phyloP scores from a whole-genome alignment of 2,797 vertebrate genomes.

The Potorous gilbertii region DNA sequence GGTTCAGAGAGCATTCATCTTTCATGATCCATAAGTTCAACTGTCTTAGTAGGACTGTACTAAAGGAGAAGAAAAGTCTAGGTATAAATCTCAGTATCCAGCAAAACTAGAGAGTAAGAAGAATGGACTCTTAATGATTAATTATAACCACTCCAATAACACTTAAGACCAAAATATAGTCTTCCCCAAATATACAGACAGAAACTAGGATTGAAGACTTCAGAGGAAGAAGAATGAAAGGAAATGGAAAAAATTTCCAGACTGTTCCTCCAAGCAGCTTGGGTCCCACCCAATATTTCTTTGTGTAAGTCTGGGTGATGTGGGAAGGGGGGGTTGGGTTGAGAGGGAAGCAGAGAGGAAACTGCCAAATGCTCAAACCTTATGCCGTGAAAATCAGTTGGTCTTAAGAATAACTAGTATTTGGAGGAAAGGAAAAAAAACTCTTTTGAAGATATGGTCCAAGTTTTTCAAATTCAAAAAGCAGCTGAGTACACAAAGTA shows the following conservation, averaged over 20 bases:
- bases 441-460: constrained; percentile 6
- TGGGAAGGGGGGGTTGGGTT: not conserved
- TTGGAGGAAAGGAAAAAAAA: constrained; percentile 12
- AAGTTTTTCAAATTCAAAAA: constrained; percentile 31
- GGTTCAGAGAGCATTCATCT: not conserved
- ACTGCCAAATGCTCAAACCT: constrained; percentile 23
- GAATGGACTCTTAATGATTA: not conserved
- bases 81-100: not conserved
- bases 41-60: not conserved
- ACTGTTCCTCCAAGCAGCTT: not conserved
- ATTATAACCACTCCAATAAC: constrained; percentile 13
- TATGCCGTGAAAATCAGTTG: not conserved
- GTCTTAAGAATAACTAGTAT: constrained; percentile 41
- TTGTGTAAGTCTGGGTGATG: constrained; percentile 7
- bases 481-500: constrained; percentile 14
- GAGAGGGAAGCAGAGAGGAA: not conserved
- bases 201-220: not conserved
- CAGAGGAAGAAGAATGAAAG: not conserved
- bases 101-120: not conserved
- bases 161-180: not conserved
- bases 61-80: not conserved
- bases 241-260: constrained; percentile 8
- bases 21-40: not conserved
- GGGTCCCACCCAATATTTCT: not conserved
- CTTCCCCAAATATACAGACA: constrained; percentile 1